These are phyloP conservation scores for Platorchestia sp. DNA, from an alignment of 1,140 invertebrate species.

Conservation along the genomic window DNA sequence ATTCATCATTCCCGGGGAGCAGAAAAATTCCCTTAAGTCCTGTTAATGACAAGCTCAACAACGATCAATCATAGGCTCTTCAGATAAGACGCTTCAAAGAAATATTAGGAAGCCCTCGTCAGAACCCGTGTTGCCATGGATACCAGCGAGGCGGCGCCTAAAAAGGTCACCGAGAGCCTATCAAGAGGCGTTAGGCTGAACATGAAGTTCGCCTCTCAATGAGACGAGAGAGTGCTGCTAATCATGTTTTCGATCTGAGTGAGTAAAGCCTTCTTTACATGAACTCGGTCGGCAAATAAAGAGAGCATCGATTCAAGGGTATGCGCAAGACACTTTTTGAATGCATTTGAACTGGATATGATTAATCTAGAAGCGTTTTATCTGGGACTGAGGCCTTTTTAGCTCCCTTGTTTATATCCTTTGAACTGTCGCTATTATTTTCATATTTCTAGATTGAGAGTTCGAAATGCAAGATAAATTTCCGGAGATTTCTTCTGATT, in stretches of 20 bases:
- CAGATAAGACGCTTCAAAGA: neutral
- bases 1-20: too few species aligned
- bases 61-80: neutral
- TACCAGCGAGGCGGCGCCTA: neutral
- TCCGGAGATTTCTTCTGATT: neutral
- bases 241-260: neutral
- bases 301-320: neutral
- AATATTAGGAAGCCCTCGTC: neutral
- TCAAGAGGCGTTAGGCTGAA: neutral
- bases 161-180: neutral
- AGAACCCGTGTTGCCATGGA: neutral
- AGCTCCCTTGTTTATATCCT: neutral
- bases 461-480: neutral
- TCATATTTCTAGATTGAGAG: neutral
- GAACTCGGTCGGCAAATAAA: neutral
- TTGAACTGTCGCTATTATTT: neutral
- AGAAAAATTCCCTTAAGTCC: neutral
- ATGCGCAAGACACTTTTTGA: neutral
- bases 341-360: neutral
- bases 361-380: neutral
- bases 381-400: neutral
- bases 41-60: conserved; percentile 8
- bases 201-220: neutral
- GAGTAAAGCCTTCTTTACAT: neutral
- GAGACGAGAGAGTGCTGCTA: neutral